phyloP scores from a whole-genome alignment of 2,113 vertebrate genomes.

The Spermophilus dauricus region DNA sequence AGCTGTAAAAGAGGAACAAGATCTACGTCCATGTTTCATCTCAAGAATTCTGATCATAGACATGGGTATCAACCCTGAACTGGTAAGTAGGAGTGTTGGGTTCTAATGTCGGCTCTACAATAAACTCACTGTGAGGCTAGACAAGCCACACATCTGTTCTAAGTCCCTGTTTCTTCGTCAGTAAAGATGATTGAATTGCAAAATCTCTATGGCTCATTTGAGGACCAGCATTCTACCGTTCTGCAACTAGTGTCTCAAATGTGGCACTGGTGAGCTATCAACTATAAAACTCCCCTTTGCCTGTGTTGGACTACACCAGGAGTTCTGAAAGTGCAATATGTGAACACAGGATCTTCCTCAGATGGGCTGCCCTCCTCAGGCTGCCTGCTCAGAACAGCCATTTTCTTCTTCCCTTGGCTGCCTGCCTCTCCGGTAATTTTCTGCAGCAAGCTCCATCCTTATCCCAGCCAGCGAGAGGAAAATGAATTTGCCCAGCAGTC shows the following conservation, averaged over 20 bases:
- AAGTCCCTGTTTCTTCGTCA: slow-evolving; percentile 41
- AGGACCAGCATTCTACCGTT: slow-evolving; percentile 11
- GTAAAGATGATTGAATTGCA: background rate
- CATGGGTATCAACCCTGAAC: background rate
- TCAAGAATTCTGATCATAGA: background rate
- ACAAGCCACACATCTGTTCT: background rate
- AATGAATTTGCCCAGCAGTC: slow-evolving; percentile 74
- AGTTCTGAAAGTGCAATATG: background rate
- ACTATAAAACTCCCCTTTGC: background rate
- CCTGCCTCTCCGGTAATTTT: slow-evolving; percentile 70
- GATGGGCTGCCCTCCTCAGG: background rate
- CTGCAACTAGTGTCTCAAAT: slow-evolving; percentile 7
- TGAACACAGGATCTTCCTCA: background rate
- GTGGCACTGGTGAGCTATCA: slow-evolving; percentile 20
- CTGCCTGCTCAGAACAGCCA: slow-evolving; percentile 59
- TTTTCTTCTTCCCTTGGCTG: slow-evolving; percentile 72
- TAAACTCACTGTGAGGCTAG: background rate
- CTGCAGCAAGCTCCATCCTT: slow-evolving; percentile 65
- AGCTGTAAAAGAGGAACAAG: slow-evolving; percentile 11
- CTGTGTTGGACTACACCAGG: background rate
- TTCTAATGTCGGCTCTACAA: background rate
- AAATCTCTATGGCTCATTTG: background rate
- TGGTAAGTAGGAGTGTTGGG: background rate
- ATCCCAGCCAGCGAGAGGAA: slow-evolving; percentile 57
- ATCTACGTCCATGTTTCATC: background rate